Conservation (phyloP, 1,140 invertebrate species). For the Bombus sylvicola region DNA sequence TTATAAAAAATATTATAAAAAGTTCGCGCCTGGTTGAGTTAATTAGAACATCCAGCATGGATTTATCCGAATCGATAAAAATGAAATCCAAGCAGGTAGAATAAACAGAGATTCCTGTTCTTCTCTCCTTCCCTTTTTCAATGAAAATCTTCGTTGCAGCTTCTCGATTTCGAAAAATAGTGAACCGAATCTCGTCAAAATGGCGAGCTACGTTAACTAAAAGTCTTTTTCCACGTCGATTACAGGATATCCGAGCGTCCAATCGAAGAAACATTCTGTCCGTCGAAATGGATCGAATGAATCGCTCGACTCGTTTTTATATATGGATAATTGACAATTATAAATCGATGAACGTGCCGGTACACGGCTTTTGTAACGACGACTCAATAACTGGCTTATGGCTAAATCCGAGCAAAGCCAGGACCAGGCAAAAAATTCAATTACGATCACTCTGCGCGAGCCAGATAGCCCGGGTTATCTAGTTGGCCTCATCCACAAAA, state of each 20-base stretch:
- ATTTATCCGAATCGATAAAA: too few species aligned
- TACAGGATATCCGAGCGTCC: not conserved
- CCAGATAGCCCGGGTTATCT: constrained; percentile 9
- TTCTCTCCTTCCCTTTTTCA: too few species aligned
- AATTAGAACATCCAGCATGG: too few species aligned
- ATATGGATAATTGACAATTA: constrained; percentile 5
- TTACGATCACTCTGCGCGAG: constrained; percentile 29
- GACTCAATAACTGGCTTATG: constrained; percentile 21
- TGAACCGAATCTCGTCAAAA: not conserved
- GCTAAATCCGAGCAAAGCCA: constrained; percentile 28
- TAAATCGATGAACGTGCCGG: constrained; percentile 5
- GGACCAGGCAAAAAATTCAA: constrained; percentile 21
- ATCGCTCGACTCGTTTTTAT: not conserved
- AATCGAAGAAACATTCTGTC: not conserved
- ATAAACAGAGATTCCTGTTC: too few species aligned
- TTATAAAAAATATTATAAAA: too few species aligned
- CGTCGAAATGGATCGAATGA: not conserved
- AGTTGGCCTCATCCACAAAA: not conserved
- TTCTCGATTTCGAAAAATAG: not conserved
- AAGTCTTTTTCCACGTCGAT: not conserved
- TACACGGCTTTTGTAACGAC: constrained; percentile 27
- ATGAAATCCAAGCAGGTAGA: too few species aligned
- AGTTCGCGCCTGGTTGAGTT: too few species aligned
- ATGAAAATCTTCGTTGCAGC: not conserved
- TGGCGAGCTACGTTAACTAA: not conserved